Base-by-base conservation (phyloP, 2,113 vertebrate species). In the Stomatorhinus ivindoensis region DNA sequence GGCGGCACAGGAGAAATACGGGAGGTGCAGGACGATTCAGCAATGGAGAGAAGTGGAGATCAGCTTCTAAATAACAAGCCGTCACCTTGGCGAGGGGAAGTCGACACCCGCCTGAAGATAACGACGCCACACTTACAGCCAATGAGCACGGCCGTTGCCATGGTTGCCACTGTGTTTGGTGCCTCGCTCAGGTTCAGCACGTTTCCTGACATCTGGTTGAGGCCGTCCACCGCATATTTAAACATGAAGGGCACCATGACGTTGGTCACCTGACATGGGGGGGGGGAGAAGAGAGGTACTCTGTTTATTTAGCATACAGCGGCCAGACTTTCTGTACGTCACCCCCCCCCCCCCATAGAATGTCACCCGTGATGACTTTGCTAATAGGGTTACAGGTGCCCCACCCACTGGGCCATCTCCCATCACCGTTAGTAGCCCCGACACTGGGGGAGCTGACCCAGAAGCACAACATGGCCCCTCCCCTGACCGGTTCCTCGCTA, bases 231-330 rank as follows among this genome's bases (percentile, higher is more conserved):
- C 91, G 97, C 98, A 94, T 98, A 98, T 95, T 99, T 99, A 97
- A 99, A 99, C 98, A 99, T 99, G 97, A 99, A 98, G 92, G 98
- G 98, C 94, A 99, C 98, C 93, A 94, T 89, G 88, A 99, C 97
- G 92, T 99, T 99, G 96, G 98, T 98, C 91, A 97, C 93, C 98
- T 99, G 94, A 93, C 94, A 89, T 55, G 89, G 27, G 89, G 87
- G 92, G 82, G 65, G 47, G 76, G 42, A 19, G 91, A 87, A 92
- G 88, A 85, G 80, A 35, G 35, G 46, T n/a, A 9, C 55, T 65
- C 55, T 27, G 19, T 82, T 39, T 46, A 42, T 65, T 24, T 24
- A 46, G 55, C 53, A 84, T n/a, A 11, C 58, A 3, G 10, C 11
- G 1, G 19, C 35, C 35, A 4, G 8, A 69, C 15, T 73, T 88